Conservation (phyloP, 2,888 invertebrate genomes). For the Aquatica leii region DNA sequence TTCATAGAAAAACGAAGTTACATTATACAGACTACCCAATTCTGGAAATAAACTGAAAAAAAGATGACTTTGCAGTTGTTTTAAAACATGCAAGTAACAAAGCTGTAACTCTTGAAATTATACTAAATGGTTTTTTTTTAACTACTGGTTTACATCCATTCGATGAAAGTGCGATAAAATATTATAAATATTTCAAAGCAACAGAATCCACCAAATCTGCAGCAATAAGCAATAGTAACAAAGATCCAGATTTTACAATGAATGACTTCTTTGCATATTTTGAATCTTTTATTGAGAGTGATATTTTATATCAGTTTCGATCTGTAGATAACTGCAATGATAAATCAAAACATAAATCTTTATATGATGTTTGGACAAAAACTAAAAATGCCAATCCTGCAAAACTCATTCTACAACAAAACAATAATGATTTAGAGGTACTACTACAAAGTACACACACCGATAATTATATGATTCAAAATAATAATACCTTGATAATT, state of each 20-base stretch:
- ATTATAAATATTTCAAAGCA: background rate
- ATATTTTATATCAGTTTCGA: too few relatives aligned
- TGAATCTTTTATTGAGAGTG: background rate
- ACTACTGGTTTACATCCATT: background rate
- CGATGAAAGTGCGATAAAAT: background rate
- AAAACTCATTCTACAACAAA: background rate
- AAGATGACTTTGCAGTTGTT: background rate
- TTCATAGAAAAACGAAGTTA: background rate
- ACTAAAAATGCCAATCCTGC: background rate
- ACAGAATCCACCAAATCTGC: background rate
- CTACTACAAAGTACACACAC: too few relatives aligned
- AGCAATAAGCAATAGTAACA: background rate
- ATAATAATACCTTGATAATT: too few relatives aligned
- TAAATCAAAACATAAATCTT: background rate
- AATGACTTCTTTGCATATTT: background rate
- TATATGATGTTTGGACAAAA: too few relatives aligned
- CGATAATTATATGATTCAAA: too few relatives aligned
- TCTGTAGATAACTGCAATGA: background rate
- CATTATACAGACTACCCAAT: background rate
- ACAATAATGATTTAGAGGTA: too few relatives aligned
- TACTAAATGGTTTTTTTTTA: background rate
- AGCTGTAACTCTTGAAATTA: background rate
- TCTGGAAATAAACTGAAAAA: too few relatives aligned
- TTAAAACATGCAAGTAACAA: background rate
- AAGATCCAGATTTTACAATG: too few relatives aligned